phyloP scores from a whole-genome alignment of 2,888 invertebrate species.

The Dioctria linearis region DNA sequence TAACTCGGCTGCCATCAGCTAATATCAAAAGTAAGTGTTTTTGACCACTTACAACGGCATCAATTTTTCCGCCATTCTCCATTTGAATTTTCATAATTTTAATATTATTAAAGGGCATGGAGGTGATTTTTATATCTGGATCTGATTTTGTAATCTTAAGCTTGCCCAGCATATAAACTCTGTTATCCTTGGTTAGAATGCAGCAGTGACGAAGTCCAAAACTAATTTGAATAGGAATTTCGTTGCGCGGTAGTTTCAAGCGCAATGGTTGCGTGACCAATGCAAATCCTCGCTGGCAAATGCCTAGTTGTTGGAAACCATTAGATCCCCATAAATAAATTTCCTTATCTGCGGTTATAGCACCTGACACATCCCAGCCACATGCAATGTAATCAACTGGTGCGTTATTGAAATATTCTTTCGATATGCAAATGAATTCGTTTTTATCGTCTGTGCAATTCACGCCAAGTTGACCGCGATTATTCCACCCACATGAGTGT shows the following conservation, averaged over 20 bases:
- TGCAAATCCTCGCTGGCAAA: constrained; percentile 71
- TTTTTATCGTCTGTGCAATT: constrained; percentile 64
- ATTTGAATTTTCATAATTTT: constrained; percentile 65
- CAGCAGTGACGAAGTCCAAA: constrained; percentile 69
- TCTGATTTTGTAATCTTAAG: constrained; percentile 64
- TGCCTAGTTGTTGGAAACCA: constrained; percentile 82
- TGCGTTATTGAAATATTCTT: constrained; percentile 75
- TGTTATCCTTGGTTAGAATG: constrained; percentile 66
- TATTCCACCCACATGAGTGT: constrained; percentile 86
- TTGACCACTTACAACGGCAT: constrained; percentile 83
- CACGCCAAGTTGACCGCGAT: constrained; percentile 80
- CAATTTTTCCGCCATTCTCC: constrained; percentile 71
- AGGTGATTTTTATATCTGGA: constrained; percentile 65
- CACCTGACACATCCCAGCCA: constrained; percentile 89
- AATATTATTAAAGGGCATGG: constrained; percentile 65
- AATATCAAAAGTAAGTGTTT: constrained; percentile 75
- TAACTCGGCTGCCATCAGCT: constrained; percentile 69
- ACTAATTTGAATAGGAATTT: constrained; percentile 64
- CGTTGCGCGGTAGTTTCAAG: constrained; percentile 65
- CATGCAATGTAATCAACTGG: constrained; percentile 79
- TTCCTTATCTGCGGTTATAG: constrained; percentile 78
- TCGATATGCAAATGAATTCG: constrained; percentile 71
- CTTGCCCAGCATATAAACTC: constrained; percentile 67
- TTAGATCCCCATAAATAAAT: constrained; percentile 90
- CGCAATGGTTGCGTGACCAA: constrained; percentile 67